Base-by-base conservation (phyloP, 2,888 invertebrate species). In the Ochropacha duplaris region DNA sequence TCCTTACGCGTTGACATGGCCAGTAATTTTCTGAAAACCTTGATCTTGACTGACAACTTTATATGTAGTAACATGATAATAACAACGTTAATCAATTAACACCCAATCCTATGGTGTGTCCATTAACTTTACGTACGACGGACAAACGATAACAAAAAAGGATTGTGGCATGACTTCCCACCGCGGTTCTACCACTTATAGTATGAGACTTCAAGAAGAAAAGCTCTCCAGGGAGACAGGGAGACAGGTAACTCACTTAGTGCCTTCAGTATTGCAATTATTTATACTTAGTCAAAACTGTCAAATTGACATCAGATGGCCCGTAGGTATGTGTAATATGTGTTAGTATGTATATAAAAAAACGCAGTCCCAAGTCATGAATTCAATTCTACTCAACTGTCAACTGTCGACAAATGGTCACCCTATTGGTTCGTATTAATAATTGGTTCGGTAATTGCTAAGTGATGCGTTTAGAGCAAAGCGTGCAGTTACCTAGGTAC, bases 41-140 rank as follows among this genome's bases (percentile, higher is more conserved):
- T 69, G 69, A 76, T 77, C 68, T 70, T 62, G 56, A 60, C 55
- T 62, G 54, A 68, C 59, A 64, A 68, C 70, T 81, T 76, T 83
- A 77, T 84, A 82, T 70, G 64, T 65, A 57, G 59, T 60, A 56
- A 24, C 61, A 59, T 58, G 57, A 58, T 67, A 60, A 58, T 67
- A 61, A 59, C 58, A 26, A 5, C 55, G 49, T 22, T 34, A 26
- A 22, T 34, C 19, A 31, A 22, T 52, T 52, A 34, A 22, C 52
- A 52, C 31, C 22, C 22, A 31, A 52, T 52, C 8, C 31, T 14
- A 34, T 52, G 14, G 12, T 24, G 19, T 31, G 19, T 34, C 31
- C 26, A 26, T n/a, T 36, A 51, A 16, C 9, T 28, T 16, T 16
- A 14, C 9, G 8, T n/a, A 24, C n/a, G 9, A n/a, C 2, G n/a